Evolutionary conservation across 2,888 invertebrate species (phyloP), one percentile per base, ranked within the genome.

Genomic region (Danaus chrysippus): DNA sequence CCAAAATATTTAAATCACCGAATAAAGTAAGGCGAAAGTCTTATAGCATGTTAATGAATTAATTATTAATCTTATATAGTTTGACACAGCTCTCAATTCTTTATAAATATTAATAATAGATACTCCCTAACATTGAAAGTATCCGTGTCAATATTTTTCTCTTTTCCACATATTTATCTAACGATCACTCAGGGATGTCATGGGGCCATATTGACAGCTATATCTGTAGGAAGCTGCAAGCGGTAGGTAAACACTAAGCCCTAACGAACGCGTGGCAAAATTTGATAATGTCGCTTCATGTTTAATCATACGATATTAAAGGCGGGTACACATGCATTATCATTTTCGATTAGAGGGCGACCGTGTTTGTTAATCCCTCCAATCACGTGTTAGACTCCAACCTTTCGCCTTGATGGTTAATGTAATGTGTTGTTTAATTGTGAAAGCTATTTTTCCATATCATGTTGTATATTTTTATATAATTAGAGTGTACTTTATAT

Each of bases 231-330:
- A 72, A 77, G 79, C 80, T 82, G 83, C 86, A 86, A 80, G 77
- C 86, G 82, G 79, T 84, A 78, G 71, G 83, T 86, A 88, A 88
- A 88, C 87, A 88, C 77, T 80, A 81, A 82, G 76, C 79, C 76
- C 79, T 79, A 79, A 81, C 83, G 83, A 86, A 87, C 89, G 88
- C 85, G 88, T 89, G 89, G 86, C 86, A 85, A 89, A 88, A 84
- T 87, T 86, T 86, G 89, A 89, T 89, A 90, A 88, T 86, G 83
- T 81, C 80, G 73, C 80, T 86, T 86, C 84, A 86, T 87, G 87
- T 89, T 86, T 88, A 87, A 88, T 88, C 86, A 88, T 86, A 84
- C 79, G 81, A 82, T 83, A 68, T 66, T 68, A 66, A 62, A 62
- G 68, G 64, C 66, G 59, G 53, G 43, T 59, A 64, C 60, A 64